A percentile compares a stretch with the other conserved stretches of the same genome.
Evolutionary conservation across 2,888 invertebrate genomes (phyloP).

Genomic region (Ectobius pallidus): DNA sequence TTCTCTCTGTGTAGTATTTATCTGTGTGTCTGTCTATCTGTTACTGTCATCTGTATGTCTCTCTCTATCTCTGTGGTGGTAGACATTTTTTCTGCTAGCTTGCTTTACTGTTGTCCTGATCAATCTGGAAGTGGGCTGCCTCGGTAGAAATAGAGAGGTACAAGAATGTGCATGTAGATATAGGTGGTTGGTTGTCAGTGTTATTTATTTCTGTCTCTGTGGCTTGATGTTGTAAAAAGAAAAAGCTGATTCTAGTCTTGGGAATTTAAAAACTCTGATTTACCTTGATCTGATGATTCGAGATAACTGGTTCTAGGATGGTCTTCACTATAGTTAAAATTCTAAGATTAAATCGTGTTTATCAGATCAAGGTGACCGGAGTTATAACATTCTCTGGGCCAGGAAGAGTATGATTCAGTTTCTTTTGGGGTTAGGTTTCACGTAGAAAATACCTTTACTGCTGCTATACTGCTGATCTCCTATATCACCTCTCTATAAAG

Average conservation of each 20-base stretch:
- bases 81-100: constrained; percentile 1
- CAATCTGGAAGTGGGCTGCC: not conserved
- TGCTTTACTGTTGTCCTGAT: constrained; percentile 8
- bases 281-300: not conserved
- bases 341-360: too few relatives aligned
- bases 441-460: too few relatives aligned
- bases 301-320: too few relatives aligned
- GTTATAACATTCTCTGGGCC: not conserved
- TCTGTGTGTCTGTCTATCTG: constrained; percentile 1
- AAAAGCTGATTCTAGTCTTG: not conserved
- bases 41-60: constrained; percentile 12
- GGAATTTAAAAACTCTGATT: constrained; percentile 6
- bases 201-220: constrained; percentile 20
- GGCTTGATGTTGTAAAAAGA: not conserved
- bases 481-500: too few relatives aligned
- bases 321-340: too few relatives aligned
- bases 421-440: not conserved
- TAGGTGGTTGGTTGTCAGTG: constrained; percentile 14
- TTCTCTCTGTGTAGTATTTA: constrained; percentile 16
- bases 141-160: not conserved
- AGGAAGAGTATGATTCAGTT: not conserved
- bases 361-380: not conserved
- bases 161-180: constrained; percentile 25
- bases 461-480: too few relatives aligned
- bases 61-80: constrained; percentile 3